Evolutionary conservation across 2,797 vertebrate species (phyloP).

Genomic region (Danio choprae): DNA sequence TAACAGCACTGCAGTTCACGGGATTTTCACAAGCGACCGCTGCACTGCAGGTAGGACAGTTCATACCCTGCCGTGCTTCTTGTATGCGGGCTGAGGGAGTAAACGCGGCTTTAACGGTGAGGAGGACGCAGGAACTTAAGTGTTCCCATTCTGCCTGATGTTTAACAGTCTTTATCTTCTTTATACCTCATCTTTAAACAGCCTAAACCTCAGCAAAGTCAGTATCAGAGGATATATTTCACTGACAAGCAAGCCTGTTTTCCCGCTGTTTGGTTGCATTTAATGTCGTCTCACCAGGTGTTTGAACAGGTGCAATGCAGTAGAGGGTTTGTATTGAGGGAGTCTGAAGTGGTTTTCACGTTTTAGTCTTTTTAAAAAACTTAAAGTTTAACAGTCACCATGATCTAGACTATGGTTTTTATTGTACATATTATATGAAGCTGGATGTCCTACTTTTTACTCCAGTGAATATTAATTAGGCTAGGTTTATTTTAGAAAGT

Average conservation of each 20-base stretch:
- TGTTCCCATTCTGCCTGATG: constrained; percentile 1
- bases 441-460: constrained; percentile 16
- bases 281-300: constrained; percentile 46
- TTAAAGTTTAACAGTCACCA: neutral
- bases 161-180: constrained; percentile 18
- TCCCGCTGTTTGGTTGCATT: neutral
- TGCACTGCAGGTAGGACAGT: constrained; percentile 41
- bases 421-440: neutral
- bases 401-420: neutral
- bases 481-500: neutral
- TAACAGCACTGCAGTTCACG: constrained; percentile 23
- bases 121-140: constrained; percentile 35
- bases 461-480: neutral
- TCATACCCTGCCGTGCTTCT: neutral
- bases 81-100: neutral
- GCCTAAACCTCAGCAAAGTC: constrained; percentile 22
- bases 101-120: constrained; percentile 12
- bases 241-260: neutral
- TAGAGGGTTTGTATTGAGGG: constrained; percentile 24
- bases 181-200: neutral
- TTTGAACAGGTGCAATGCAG: constrained; percentile 65
- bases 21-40: constrained; percentile 2
- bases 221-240: neutral
- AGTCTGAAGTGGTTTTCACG: constrained; percentile 8
- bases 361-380: neutral